Evolutionary conservation across 2,797 vertebrate genomes (phyloP).

Genomic region (Cossypha heuglini): DNA sequence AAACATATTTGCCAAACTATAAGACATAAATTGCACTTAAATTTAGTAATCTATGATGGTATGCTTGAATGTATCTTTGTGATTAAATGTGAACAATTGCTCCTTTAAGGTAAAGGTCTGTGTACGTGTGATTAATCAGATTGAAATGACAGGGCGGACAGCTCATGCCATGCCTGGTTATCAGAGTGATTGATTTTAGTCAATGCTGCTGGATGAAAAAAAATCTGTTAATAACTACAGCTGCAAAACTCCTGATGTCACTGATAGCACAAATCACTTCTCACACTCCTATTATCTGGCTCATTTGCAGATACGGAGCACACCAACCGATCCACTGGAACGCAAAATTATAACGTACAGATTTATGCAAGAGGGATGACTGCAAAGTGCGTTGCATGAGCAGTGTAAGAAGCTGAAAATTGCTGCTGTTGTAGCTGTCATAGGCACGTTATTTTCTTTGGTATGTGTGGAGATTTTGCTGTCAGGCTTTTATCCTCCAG

Average conservation of each 20-base stretch:
- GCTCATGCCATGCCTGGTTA: constrained; percentile 80
- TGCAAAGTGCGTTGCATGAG: constrained; percentile 57
- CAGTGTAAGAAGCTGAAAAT: constrained; percentile 70
- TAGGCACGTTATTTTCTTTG: constrained; percentile 60
- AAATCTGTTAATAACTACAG: constrained; percentile 80
- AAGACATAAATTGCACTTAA: constrained; percentile 71
- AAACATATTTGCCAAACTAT: constrained; percentile 71
- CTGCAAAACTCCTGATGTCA: constrained; percentile 76
- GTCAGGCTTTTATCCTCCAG: constrained; percentile 65
- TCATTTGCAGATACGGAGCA: constrained; percentile 72
- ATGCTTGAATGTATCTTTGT: constrained; percentile 76
- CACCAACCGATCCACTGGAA: constrained; percentile 63
- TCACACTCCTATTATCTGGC: constrained; percentile 64
- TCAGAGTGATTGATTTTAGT: constrained; percentile 82
- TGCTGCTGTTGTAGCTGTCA: constrained; percentile 77
- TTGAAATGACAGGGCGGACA: constrained; percentile 80
- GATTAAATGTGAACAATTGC: constrained; percentile 82
- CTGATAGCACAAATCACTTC: constrained; percentile 76
- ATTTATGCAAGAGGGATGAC: constrained; percentile 72
- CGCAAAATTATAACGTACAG: constrained; percentile 66
- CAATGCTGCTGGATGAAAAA: constrained; percentile 72
- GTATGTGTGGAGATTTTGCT: constrained; percentile 67
- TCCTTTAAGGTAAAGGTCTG: constrained; percentile 84
- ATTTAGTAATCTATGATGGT: constrained; percentile 72
- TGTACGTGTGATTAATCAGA: constrained; percentile 80